Percentiles rank a stretch among this genome's conserved stretches.
phyloP scores from a whole-genome alignment of 2,797 vertebrate genomes.

The Clamator glandarius region DNA sequence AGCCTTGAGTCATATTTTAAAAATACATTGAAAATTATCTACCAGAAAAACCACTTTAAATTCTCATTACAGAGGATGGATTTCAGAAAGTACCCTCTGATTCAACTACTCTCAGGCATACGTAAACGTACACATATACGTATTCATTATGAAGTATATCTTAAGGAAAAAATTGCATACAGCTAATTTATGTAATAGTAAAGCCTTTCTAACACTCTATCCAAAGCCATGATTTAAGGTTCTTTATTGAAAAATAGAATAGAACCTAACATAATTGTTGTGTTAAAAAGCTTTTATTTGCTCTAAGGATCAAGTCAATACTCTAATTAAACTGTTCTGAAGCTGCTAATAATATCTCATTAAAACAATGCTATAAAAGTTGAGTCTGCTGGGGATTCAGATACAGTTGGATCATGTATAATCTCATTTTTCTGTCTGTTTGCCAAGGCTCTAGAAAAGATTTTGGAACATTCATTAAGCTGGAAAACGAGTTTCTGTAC shows the following conservation, averaged over 20 bases:
- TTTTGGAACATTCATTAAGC: not conserved
- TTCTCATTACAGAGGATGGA: not conserved
- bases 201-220: not conserved
- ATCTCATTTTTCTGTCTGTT: slow-evolving; percentile 26
- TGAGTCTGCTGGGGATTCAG: slow-evolving; percentile 19
- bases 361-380: slow-evolving; percentile 19
- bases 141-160: not conserved
- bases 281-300: slow-evolving; percentile 11
- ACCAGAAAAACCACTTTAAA: not conserved
- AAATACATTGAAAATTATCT: not conserved
- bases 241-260: not conserved
- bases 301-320: not conserved
- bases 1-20: not conserved
- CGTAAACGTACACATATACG: not conserved
- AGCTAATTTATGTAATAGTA: not conserved
- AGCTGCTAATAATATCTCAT: slow-evolving; percentile 35
- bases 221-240: not conserved
- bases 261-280: not conserved
- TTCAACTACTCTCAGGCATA: not conserved
- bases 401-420: slow-evolving; percentile 31
- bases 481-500: slow-evolving; percentile 19
- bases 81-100: not conserved
- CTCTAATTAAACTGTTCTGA: slow-evolving; percentile 54
- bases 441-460: slow-evolving; percentile 46
- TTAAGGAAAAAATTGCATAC: not conserved